Conservation (phyloP, 1,140 invertebrate genomes). For the Drosophila watanabei region DNA sequence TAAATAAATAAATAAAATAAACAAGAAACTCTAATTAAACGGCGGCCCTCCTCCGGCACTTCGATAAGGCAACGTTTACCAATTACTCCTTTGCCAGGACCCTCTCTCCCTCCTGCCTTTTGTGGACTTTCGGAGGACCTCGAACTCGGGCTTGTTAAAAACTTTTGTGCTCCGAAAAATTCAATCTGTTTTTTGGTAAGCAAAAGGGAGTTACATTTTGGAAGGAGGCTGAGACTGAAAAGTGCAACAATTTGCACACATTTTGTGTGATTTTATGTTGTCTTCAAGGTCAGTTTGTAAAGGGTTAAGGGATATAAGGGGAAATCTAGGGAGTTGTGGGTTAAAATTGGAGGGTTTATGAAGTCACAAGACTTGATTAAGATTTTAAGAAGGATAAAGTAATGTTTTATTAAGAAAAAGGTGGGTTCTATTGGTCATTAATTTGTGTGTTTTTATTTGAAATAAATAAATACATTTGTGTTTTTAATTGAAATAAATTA, state of each 20-base stretch:
- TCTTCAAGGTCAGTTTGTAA: slow-evolving; percentile 54
- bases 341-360: fast-evolving
- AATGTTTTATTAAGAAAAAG: not conserved
- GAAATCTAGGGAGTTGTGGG: not conserved
- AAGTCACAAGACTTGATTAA: too few relatives aligned
- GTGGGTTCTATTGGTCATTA: not conserved
- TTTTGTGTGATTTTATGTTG: slow-evolving; percentile 1
- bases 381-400: fast-evolving
- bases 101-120: not conserved
- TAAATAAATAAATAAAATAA: slow-evolving; percentile 82
- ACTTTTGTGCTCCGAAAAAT: slow-evolving; percentile 66
- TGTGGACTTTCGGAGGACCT: slow-evolving; percentile 26
- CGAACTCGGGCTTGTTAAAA: slow-evolving; percentile 64
- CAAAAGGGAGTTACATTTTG: slow-evolving; percentile 17
- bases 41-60: slow-evolving; percentile 53
- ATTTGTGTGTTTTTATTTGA: not conserved
- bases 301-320: not conserved
- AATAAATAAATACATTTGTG: too few relatives aligned
- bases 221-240: not conserved
- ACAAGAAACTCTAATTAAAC: slow-evolving; percentile 83
- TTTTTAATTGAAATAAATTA: too few relatives aligned
- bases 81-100: slow-evolving; percentile 28
- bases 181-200: slow-evolving; percentile 64
- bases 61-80: slow-evolving; percentile 61
- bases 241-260: slow-evolving; percentile 53